Evolutionary conservation across 64 coral and sea anemone genomes (phyloP).

Genomic region (Exaiptasia diaphana): DNA sequence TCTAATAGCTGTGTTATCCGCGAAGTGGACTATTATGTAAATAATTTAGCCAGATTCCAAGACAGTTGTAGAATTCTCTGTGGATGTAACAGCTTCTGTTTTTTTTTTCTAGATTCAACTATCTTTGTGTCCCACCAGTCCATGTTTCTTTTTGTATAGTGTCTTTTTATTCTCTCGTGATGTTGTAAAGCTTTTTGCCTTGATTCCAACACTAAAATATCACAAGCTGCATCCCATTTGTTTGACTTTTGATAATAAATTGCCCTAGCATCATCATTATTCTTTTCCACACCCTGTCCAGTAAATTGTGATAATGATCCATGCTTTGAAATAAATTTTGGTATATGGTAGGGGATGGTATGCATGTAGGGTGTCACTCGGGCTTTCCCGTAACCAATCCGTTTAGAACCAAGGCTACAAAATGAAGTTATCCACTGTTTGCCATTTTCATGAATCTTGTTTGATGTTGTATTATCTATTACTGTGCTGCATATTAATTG

Average conservation of each 20-base stretch:
- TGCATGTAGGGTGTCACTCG: slow-evolving; percentile 62
- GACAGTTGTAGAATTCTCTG: too few species aligned
- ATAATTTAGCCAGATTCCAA: too few species aligned
- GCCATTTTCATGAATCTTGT: slow-evolving; percentile 9
- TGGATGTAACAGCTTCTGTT: neutral
- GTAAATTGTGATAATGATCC: slow-evolving; percentile 33
- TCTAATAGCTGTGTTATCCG: too few species aligned
- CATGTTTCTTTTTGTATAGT: slow-evolving; percentile 28
- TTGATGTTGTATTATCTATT: neutral
- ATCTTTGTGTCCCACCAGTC: slow-evolving; percentile 40
- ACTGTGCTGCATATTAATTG: neutral
- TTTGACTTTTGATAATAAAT: slow-evolving; percentile 25
- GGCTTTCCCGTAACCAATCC: slow-evolving; percentile 26
- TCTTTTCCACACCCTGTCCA: slow-evolving; percentile 51
- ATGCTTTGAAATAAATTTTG: slow-evolving; percentile 10
- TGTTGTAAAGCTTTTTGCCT: slow-evolving; percentile 25
- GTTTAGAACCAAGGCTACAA: slow-evolving; percentile 21
- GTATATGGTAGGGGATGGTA: slow-evolving; percentile 30
- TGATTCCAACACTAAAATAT: slow-evolving; percentile 18
- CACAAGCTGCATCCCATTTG: slow-evolving; percentile 40
- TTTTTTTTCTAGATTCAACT: neutral
- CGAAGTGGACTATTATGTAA: too few species aligned
- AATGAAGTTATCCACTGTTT: slow-evolving; percentile 40
- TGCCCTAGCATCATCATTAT: slow-evolving; percentile 29
- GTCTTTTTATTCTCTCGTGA: slow-evolving; percentile 15